Evolutionary conservation across 1,140 invertebrate genomes (phyloP).

Genomic region (Leucophenga varia): DNA sequence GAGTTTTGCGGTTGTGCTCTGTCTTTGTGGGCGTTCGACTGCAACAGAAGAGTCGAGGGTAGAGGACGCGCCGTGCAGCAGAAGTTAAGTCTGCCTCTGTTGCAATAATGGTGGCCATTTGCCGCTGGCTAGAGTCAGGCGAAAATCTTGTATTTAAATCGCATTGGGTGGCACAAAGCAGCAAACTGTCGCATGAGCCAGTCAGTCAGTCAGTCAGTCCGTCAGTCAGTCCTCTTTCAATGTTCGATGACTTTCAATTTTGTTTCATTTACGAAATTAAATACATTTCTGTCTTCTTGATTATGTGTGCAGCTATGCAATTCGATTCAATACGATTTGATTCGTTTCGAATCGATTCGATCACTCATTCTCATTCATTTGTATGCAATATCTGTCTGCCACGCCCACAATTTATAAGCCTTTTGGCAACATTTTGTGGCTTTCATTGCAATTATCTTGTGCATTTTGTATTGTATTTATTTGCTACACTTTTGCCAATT

Average conservation of each 20-base stretch:
- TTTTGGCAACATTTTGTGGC: constrained; percentile 49
- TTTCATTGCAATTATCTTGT: constrained; percentile 52
- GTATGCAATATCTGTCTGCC: not conserved
- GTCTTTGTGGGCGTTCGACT: too few species aligned
- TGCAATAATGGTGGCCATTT: constrained; percentile 35
- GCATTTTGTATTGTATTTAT: constrained; percentile 53
- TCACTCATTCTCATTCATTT: too few species aligned
- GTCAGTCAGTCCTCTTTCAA: too few species aligned
- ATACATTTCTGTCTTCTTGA: constrained; percentile 29
- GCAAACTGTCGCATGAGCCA: too few species aligned
- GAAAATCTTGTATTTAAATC: not conserved
- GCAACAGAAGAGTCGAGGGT: too few species aligned
- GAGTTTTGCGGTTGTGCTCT: not conserved
- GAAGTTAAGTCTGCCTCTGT: constrained; percentile 13
- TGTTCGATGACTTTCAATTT: too few species aligned
- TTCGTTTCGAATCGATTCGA: too few species aligned
- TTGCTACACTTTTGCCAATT: constrained; percentile 49
- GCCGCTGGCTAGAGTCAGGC: constrained; percentile 12
- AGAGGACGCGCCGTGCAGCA: too few species aligned
- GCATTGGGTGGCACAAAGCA: constrained; percentile 1
- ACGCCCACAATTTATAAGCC: constrained; percentile 48
- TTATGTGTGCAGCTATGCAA: constrained; percentile 2
- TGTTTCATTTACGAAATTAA: constrained; percentile 38
- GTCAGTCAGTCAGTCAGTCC: too few species aligned
- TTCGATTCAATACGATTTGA: too few species aligned